These are phyloP conservation scores for Oryzias dopingdopingensis DNA, from an alignment of 2,797 vertebrate genomes.

Conservation along the genomic window DNA sequence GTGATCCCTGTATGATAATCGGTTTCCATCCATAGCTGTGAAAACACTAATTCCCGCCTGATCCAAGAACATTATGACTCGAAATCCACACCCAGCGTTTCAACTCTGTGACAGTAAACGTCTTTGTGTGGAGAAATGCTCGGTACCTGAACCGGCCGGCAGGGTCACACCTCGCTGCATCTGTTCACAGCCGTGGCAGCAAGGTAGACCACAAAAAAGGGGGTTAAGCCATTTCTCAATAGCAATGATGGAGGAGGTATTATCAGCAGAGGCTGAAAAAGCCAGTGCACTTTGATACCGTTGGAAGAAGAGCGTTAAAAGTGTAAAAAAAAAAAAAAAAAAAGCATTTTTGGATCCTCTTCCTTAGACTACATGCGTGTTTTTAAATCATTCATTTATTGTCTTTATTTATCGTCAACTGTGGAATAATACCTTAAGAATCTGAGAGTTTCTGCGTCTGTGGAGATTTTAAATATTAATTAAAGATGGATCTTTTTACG, in stretches of 20 bases:
- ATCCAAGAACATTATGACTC: constrained; percentile 61
- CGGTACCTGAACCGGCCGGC: constrained; percentile 23
- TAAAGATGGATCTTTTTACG: too few species aligned
- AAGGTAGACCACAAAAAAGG: constrained; percentile 8
- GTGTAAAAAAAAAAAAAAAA: neutral
- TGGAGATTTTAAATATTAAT: too few species aligned
- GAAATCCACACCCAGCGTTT: constrained; percentile 41
- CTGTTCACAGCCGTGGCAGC: constrained; percentile 31
- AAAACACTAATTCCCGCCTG: constrained; percentile 59
- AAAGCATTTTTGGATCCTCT: constrained; percentile 2
- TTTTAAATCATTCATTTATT: neutral
- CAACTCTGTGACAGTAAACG: constrained; percentile 24
- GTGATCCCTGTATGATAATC: constrained; percentile 76
- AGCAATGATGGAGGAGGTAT: constrained; percentile 7
- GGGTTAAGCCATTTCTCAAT: constrained; percentile 11
- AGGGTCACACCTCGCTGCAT: constrained; percentile 27
- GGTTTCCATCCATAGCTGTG: constrained; percentile 73
- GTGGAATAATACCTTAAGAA: neutral
- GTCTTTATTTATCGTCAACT: neutral
- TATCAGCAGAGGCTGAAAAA: constrained; percentile 21
- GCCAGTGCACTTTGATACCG: constrained; percentile 9
- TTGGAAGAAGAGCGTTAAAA: constrained; percentile 10
- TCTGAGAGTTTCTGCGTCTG: too few species aligned
- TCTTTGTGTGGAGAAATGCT: constrained; percentile 13
- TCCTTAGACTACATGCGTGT: constrained; percentile 14